Conservation (phyloP, 2,797 vertebrate genomes). For the Tragopan temminckii region DNA sequence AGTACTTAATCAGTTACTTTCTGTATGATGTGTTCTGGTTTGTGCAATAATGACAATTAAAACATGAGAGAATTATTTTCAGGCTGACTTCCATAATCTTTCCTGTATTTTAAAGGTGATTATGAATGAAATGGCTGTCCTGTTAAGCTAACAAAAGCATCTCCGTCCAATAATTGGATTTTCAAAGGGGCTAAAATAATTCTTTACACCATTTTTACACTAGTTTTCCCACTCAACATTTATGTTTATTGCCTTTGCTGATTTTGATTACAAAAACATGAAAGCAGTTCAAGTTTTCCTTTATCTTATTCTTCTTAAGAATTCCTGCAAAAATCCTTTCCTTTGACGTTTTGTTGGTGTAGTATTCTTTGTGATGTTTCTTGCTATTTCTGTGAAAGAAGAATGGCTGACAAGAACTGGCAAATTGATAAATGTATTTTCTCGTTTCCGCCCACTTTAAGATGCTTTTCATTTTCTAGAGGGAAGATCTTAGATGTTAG, state of each 20-base stretch:
- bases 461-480: background rate
- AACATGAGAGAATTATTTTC: background rate
- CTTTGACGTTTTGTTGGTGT: background rate
- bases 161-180: background rate
- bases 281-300: background rate
- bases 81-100: background rate
- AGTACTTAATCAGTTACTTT: background rate
- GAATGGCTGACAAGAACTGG: background rate
- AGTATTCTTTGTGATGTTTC: background rate
- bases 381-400: background rate
- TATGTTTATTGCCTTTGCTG: background rate
- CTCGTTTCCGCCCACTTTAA: background rate
- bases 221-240: background rate
- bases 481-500: background rate
- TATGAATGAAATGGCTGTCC: background rate
- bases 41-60: background rate
- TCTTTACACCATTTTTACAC: background rate
- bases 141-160: background rate
- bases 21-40: background rate
- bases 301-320: background rate
- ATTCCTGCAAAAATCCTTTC: background rate
- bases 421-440: background rate
- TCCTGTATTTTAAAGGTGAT: background rate
- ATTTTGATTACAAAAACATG: background rate
- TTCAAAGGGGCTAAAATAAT: background rate